Evolutionary conservation across 1,140 invertebrate species (phyloP), one percentile per base, ranked within the genome.

Genomic region (Trissolcus basalis): DNA sequence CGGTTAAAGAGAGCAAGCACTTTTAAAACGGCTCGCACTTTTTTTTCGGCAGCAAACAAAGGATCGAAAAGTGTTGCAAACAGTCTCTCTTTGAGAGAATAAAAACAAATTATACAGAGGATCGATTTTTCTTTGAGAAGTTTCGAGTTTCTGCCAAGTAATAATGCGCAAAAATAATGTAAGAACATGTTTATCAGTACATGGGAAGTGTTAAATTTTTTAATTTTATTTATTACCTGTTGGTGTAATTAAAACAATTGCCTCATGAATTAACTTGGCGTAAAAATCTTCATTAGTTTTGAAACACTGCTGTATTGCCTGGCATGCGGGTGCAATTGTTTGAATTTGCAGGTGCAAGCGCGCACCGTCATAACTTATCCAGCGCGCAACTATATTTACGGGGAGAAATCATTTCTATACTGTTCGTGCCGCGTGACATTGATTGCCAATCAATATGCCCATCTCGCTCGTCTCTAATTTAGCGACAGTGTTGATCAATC

Each of bases 401-500:
- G 76, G 79, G 49, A 63, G 74, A 78, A 82, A 84, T 79, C 79
- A 78, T 84, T 85, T 81, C 19, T 27, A 27, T 27, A 27, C 61
- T 39, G 68, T 68, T 61, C 68, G 55, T 73, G 72, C 69, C 73
- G 82, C 81, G 82, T 85, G 83, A 86, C 85, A 86, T 85, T 88
- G 86, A 87, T 88, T 88, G 85, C 82, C 86, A 87, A 88, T 88
- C 86, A 87, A 88, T 88, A 86, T 88, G 85, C 82, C 84, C 85
- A 86, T 88, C 86, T 88, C 85, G 84, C 84, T 78, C 78, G 79
- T 85, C 80, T 88, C 84, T 87, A 87, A 88, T 88, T 88, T 85
- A 81, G 81, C 85, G 82, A 86, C 85, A 86, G 84, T 87, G 85
- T 88, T 88, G 85, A 87, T 87, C 86, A 87, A 88, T 88, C 85